These are phyloP conservation scores for Nomada ruficornis DNA, from an alignment of 2,888 invertebrate species.

Conservation along the genomic window DNA sequence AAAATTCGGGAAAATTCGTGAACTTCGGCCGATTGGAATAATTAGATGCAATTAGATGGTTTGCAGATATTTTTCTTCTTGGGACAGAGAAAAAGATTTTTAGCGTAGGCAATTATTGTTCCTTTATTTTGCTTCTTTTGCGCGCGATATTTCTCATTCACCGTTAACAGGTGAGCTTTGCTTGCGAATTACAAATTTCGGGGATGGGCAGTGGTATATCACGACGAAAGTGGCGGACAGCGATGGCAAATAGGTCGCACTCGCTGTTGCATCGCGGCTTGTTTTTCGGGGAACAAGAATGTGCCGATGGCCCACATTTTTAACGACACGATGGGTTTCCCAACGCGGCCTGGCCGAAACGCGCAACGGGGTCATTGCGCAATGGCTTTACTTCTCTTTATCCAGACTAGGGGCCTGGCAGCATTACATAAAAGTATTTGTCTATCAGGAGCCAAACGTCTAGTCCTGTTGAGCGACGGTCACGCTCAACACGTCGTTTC, in stretches of 20 bases:
- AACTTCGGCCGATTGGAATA: too few species aligned
- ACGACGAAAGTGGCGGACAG: conserved; percentile 4
- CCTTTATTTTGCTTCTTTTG: too few species aligned
- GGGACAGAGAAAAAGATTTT: too few species aligned
- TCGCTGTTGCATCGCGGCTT: conserved; percentile 32
- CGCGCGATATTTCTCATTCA: too few species aligned
- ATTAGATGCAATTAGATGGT: too few species aligned
- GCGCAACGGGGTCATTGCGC: conserved; percentile 67
- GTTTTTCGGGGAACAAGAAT: conserved; percentile 69
- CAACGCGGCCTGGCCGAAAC: conserved; percentile 67
- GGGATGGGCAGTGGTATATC: too few species aligned
- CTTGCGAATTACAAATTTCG: too few species aligned
- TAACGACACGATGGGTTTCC: conserved; percentile 70
- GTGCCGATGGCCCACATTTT: conserved; percentile 77
- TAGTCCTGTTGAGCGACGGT: conserved; percentile 52
- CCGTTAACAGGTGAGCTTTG: too few species aligned
- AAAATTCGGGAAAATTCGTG: too few species aligned
- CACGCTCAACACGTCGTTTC: conserved; percentile 34
- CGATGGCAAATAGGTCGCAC: conserved; percentile 19
- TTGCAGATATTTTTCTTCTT: too few species aligned
- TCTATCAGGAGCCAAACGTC: conserved; percentile 44
- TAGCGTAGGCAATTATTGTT: too few species aligned
- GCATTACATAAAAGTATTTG: conserved; percentile 66
- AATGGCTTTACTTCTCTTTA: conserved; percentile 64
- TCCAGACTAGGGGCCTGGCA: conserved; percentile 62